Evolutionary conservation across 1,140 invertebrate species (phyloP), one percentile per base, ranked within the genome.

Genomic region (Apolygus lucorum): DNA sequence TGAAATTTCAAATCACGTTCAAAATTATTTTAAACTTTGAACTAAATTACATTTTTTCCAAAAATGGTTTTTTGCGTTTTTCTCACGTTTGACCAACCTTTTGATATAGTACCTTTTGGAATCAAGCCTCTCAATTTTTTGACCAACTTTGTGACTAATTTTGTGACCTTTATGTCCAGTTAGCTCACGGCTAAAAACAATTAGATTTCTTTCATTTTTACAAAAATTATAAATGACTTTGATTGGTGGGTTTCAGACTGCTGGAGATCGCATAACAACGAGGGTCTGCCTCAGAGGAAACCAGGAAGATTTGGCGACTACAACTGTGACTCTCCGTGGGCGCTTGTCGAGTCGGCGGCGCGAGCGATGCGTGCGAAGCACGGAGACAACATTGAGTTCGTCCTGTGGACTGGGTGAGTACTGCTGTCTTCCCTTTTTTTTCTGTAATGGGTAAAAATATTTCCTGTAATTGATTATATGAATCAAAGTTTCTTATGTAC

Each of bases 351-450:
- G 77, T 93, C 90, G 24, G 91, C 93, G 1, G 86, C 91, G 4
- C 82, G 83, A 74, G 87, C 89, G 59, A 96, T 96, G 93, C 85
- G 86, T 77, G 84, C 84, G 34, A 85, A 88, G 71, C 88, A 88
- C 74, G 86, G 88, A 2, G 87, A 92, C 75, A 88, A 91, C 74
- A 90, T 95, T 29, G 92, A 95, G 79, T 96, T 96, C 77, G 90
- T 95, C 17, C 79, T 96, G 2, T 96, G 93, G 93, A 95, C 93
- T 22, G 93, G 93, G 92, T 95, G 82, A 84, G 84, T 81, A n/a
- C n/a, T n/a, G n/a, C n/a, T n/a, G n/a, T n/a, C n/a, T n/a, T n/a
- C n/a, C n/a, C n/a, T n/a, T n/a, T n/a, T n/a, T n/a, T n/a, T n/a
- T n/a, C n/a, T n/a, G n/a, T n/a, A n/a, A n/a, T n/a, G n/a, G n/a